Percentiles rank a stretch among this genome's conserved stretches.
Evolutionary conservation across 1,140 invertebrate species (phyloP).

Genomic region (Heliothis virescens): DNA sequence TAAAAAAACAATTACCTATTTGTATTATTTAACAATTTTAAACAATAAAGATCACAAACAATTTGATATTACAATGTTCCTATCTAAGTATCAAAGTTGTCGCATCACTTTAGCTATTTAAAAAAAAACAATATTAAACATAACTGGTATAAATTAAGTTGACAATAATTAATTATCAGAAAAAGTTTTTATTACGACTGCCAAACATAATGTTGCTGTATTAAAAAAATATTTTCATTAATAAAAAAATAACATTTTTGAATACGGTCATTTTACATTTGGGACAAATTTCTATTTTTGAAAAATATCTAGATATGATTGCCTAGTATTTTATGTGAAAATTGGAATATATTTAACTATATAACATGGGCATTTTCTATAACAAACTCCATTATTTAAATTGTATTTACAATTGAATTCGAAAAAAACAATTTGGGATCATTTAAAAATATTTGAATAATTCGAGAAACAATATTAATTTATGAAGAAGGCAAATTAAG

Average conservation of each 20-base stretch:
- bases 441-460: neutral
- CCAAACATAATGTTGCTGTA: too few species aligned
- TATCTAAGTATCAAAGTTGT: constrained; percentile 26
- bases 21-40: constrained; percentile 17
- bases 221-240: too few species aligned
- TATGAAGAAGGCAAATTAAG: neutral
- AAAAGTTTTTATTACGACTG: too few species aligned
- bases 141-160: constrained; percentile 5
- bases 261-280: constrained; percentile 1
- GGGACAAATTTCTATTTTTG: neutral
- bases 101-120: constrained; percentile 7
- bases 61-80: constrained; percentile 6
- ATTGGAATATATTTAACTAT: constrained; percentile 20
- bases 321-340: neutral
- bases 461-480: neutral
- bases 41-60: constrained; percentile 16
- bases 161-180: neutral
- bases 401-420: constrained; percentile 15
- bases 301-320: constrained; percentile 13
- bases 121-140: neutral
- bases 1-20: too few species aligned
- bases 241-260: neutral
- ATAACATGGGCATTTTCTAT: constrained; percentile 19
- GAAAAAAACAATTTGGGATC: neutral
- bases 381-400: neutral